Percentiles rank a stretch among this genome's conserved stretches.
phyloP scores from a whole-genome alignment of 2,113 vertebrate genomes.

The Galeopterus variegatus region DNA sequence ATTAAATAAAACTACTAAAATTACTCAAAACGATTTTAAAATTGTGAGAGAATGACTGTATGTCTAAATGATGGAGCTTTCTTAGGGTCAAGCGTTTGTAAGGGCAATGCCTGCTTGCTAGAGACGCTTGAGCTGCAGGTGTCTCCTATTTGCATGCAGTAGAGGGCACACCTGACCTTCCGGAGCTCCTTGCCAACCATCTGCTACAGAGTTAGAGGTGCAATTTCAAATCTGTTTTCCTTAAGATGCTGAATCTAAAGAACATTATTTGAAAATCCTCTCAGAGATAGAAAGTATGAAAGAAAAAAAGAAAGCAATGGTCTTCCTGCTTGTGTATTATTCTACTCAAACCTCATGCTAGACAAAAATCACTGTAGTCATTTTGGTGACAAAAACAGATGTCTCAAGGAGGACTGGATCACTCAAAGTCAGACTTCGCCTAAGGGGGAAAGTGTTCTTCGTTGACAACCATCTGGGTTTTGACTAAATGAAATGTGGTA shows the following conservation, averaged over 20 bases:
- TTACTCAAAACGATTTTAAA: slow-evolving; percentile 15
- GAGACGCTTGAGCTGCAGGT: not conserved
- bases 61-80: not conserved
- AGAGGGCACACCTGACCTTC: not conserved
- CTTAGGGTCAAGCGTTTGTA: not conserved
- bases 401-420: not conserved
- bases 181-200: not conserved
- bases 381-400: slow-evolving; percentile 51
- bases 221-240: not conserved
- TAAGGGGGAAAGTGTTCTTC: not conserved
- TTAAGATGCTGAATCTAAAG: not conserved
- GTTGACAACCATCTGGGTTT: slow-evolving; percentile 23
- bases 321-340: not conserved
- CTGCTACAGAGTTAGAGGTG: not conserved
- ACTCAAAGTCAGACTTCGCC: slow-evolving; percentile 16
- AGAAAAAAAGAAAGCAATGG: not conserved
- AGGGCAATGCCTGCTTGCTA: not conserved
- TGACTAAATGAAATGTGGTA: not conserved
- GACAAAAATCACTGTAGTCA: not conserved
- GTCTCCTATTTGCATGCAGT: not conserved
- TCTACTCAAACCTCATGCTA: not conserved
- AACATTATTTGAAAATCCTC: not conserved
- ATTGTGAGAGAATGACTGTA: not conserved
- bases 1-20: not conserved
- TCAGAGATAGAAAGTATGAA: not conserved